These are phyloP conservation scores for Pristionchus japonicus DNA, from an alignment of 2,888 invertebrate genomes.

Conservation along the genomic window DNA sequence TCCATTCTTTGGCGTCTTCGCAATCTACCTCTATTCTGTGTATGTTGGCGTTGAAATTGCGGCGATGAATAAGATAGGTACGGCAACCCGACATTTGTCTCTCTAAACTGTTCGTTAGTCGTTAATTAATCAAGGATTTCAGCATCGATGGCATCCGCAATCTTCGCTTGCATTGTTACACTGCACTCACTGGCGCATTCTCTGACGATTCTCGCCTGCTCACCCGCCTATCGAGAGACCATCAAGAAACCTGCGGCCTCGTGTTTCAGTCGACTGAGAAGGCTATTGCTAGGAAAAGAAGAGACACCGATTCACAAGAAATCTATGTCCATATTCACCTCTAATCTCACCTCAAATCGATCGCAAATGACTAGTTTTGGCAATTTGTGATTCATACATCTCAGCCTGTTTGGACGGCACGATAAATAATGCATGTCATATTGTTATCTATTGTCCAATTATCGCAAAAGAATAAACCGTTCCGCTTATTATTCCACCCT, in stretches of 20 bases:
- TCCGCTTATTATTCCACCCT: too few relatives aligned
- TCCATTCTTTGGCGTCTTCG: neutral
- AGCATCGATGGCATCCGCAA: neutral
- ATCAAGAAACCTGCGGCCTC: neutral
- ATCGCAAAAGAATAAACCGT: too few relatives aligned
- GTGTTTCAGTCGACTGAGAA: neutral
- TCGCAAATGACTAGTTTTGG: neutral
- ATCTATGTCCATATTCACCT: too few relatives aligned
- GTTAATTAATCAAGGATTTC: too few relatives aligned
- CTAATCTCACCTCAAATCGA: neutral
- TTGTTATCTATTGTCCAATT: too few relatives aligned
- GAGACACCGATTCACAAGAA: too few relatives aligned
- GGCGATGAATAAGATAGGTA: neutral
- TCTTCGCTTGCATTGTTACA: neutral
- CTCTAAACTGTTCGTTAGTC: neutral
- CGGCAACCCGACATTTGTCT: neutral
- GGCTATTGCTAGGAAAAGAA: too few relatives aligned
- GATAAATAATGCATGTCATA: too few relatives aligned
- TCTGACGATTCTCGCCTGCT: neutral
- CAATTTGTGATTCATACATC: too few relatives aligned
- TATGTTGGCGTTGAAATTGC: neutral
- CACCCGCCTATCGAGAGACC: neutral
- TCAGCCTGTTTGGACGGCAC: too few relatives aligned
- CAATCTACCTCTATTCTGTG: neutral
- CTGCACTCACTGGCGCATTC: neutral